phyloP scores from a whole-genome alignment of 2,797 vertebrate genomes.

The Enteromius afrohamiltoni region DNA sequence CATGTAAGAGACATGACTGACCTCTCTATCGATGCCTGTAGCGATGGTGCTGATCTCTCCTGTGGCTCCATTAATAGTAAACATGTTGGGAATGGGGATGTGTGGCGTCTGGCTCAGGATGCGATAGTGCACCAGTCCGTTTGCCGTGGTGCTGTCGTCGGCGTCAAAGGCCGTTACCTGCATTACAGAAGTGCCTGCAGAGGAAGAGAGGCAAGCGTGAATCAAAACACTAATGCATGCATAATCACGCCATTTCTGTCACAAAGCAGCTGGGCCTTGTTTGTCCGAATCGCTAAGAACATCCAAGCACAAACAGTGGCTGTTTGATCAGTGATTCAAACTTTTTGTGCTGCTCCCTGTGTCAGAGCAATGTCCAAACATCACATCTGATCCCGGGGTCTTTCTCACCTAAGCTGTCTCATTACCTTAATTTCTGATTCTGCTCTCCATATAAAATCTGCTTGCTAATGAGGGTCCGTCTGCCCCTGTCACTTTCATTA shows the following conservation, averaged over 20 bases:
- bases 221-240: slow-evolving; percentile 44
- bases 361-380: slow-evolving; percentile 27
- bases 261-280: slow-evolving; percentile 37
- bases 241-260: slow-evolving; percentile 41
- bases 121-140: slow-evolving; percentile 95
- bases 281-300: slow-evolving; percentile 26
- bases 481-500: slow-evolving; percentile 74
- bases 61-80: slow-evolving; percentile 95
- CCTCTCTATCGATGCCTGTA: slow-evolving; percentile 95
- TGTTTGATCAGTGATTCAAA: slow-evolving; percentile 35
- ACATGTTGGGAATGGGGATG: slow-evolving; percentile 97
- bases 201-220: slow-evolving; percentile 20
- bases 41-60: slow-evolving; percentile 95
- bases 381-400: slow-evolving; percentile 24
- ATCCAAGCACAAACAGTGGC: slow-evolving; percentile 13
- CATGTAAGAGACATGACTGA: slow-evolving; percentile 68
- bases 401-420: slow-evolving; percentile 37
- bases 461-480: slow-evolving; percentile 74
- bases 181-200: slow-evolving; percentile 94
- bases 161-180: slow-evolving; percentile 93
- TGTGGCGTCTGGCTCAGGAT: slow-evolving; percentile 93
- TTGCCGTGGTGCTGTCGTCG: slow-evolving; percentile 91
- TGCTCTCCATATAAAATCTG: slow-evolving; percentile 70
- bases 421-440: slow-evolving; percentile 48
- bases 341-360: background rate